Base-by-base conservation (phyloP, 2,113 vertebrate species). In the Coreoperca whiteheadi region DNA sequence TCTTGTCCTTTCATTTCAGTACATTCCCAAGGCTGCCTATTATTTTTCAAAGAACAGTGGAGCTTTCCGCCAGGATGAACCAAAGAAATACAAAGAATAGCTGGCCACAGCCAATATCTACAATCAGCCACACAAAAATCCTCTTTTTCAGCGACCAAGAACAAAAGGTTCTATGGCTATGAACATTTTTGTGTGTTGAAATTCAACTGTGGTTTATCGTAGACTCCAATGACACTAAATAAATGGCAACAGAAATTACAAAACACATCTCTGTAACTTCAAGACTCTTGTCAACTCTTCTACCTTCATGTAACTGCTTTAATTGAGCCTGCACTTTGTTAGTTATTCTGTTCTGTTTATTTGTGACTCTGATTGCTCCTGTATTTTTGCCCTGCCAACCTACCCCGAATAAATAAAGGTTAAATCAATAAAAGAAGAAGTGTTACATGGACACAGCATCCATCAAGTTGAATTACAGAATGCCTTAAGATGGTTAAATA, bases 1-100 rank as follows among this genome's bases (percentile, higher is more conserved):
- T 90, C 89, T 88, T 73, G 86, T 85, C 57, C 85, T 92, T 90
- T 90, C 80, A 88, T 85, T 89, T 88, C 82, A 77, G 39, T 50
- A 25, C 72, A 53, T 79, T 93, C 89, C 89, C 87, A 89, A 91
- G 91, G 90, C 88, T 93, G 84, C 79, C 81, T 87, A 91, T 92
- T 93, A 88, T 87, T 93, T 91, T 87, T 91, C 84, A 89, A 82
- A 91, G 86, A 87, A 84, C 69, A 48, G 59, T 4, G 66, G 11
- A 66, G 82, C 77, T 77, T 82, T 84, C 65, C 34, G 71, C 60
- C 77, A 81, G 77, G 75, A 85, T 74, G 86, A 91, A 81, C 63
- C 51, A 74, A 61, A 82, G 64, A 81, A 66, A 81, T 48, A 57
- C 34, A 82, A 71, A 90, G 79, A 78, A 77, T 34, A 46, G 66